Conservation (phyloP, 1,140 invertebrate genomes). For the Drosophila subpulchrella region DNA sequence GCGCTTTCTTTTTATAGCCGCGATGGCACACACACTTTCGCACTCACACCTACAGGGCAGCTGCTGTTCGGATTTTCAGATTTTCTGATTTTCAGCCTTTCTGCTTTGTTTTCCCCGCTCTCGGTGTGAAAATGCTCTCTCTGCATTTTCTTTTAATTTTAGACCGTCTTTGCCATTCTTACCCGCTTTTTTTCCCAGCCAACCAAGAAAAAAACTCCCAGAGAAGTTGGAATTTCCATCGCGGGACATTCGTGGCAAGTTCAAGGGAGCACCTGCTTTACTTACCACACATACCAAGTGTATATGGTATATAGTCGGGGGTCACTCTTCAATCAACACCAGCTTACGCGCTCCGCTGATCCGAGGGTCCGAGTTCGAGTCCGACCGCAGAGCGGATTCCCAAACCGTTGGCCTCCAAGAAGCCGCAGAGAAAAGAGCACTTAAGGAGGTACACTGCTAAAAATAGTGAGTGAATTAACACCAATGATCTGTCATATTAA, state of each 20-base stretch:
- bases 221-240: neutral
- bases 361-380: neutral
- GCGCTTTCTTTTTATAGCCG: slow-evolving; percentile 77
- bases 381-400: slow-evolving; percentile 22
- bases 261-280: slow-evolving; percentile 26
- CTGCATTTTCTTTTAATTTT: slow-evolving; percentile 64
- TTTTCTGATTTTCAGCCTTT: slow-evolving; percentile 23
- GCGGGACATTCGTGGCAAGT: slow-evolving; percentile 3
- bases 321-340: slow-evolving; percentile 47
- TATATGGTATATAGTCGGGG: neutral
- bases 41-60: slow-evolving; percentile 26
- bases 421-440: slow-evolving; percentile 1
- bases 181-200: slow-evolving; percentile 10
- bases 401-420: slow-evolving; percentile 3
- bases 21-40: slow-evolving; percentile 14
- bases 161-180: slow-evolving; percentile 37
- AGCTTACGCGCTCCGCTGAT: slow-evolving; percentile 42
- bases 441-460: neutral
- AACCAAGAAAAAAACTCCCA: slow-evolving; percentile 10
- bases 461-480: neutral
- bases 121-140: slow-evolving; percentile 23
- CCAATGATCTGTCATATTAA: neutral
- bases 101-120: slow-evolving; percentile 27
- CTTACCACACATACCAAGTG: neutral
- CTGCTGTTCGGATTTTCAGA: slow-evolving; percentile 31